Evolutionary conservation across 1,140 invertebrate species (phyloP).

Genomic region (Calephelis nemesis): DNA sequence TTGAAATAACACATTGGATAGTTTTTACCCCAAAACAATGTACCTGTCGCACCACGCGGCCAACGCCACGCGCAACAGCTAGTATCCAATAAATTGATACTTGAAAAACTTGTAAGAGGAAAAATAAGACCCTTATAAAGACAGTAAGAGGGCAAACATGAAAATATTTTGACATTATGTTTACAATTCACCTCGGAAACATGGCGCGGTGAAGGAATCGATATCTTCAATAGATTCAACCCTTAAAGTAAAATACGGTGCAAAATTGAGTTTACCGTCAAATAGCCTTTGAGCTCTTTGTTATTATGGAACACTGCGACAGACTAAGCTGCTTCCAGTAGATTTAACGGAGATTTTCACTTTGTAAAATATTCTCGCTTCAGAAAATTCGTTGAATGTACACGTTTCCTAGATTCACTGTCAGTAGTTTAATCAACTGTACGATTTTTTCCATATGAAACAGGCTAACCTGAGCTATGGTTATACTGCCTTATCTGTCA

Average conservation of each 20-base stretch:
- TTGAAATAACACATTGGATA: too few relatives aligned
- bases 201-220: background rate
- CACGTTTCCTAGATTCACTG: background rate
- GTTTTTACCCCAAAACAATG: too few relatives aligned
- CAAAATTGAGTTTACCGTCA: constrained; percentile 14
- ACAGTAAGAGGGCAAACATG: background rate
- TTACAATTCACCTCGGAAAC: constrained; percentile 6
- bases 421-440: background rate
- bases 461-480: too few relatives aligned
- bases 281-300: constrained; percentile 14
- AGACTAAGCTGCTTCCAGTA: constrained; percentile 7
- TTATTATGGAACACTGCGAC: constrained; percentile 7
- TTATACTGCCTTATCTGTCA: too few relatives aligned
- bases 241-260: constrained; percentile 7
- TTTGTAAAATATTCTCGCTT: constrained; percentile 2
- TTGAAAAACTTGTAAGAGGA: too few relatives aligned
- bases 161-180: background rate
- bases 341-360: constrained; percentile 14
- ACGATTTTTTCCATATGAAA: too few relatives aligned
- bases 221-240: constrained; percentile 7
- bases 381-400: background rate
- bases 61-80: too few relatives aligned
- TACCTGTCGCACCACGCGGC: too few relatives aligned
- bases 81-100: too few relatives aligned
- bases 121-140: background rate